Base-by-base conservation (phyloP, 2,797 vertebrate species). In the Amphiprion clarkii region DNA sequence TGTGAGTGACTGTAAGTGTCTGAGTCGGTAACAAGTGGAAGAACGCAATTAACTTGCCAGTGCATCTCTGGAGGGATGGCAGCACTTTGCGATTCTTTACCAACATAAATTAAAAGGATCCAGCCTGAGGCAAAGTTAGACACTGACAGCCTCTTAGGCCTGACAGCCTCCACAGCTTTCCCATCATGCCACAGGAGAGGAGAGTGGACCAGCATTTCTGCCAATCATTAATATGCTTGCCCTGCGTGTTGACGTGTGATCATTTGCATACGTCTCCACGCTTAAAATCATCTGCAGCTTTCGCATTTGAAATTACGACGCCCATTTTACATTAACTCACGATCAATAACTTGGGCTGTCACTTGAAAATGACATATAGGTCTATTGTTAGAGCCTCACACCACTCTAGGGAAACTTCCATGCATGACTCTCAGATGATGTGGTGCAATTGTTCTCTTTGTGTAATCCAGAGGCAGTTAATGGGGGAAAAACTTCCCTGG, bases 11-110 rank as follows among this genome's bases (percentile, higher is more conserved):
- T 72, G 70, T 62, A 61, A 80, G 67, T 65, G 51, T 84, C 78
- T 75, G 77, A 90, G 70, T 75, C 21, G 69, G 81, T 90, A 90
- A 89, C 89, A 90, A 94, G 89, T 92, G 84, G 81, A 90, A 90
- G 92, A 94, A 94, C 86, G 91, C 90, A 93, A 94, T 94, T 94
- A 94, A 91, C 89, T 93, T 85, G 67, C 85, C 65, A 29, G 70
- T 74, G 86, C 78, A 83, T 94, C 94, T 94, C 91, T 74, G 70
- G 92, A 94, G 93, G 90, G 81, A 83, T 57, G 83, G 83, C 59
- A 58, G 79, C 86, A 87, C 90, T 94, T 87, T 91, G 80, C 49
- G 36, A 84, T 92, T 92, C 89, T 93, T 91, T 88, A 90, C 85
- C 79, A 87, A 91, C 86, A 92, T 84, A 85, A 90, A 92, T 90